A percentile compares a stretch with the other conserved stretches of the same genome.
These are phyloP conservation scores for Galeopsomyia nigrocyanea DNA, from an alignment of 2,888 invertebrate genomes.

Conservation along the genomic window DNA sequence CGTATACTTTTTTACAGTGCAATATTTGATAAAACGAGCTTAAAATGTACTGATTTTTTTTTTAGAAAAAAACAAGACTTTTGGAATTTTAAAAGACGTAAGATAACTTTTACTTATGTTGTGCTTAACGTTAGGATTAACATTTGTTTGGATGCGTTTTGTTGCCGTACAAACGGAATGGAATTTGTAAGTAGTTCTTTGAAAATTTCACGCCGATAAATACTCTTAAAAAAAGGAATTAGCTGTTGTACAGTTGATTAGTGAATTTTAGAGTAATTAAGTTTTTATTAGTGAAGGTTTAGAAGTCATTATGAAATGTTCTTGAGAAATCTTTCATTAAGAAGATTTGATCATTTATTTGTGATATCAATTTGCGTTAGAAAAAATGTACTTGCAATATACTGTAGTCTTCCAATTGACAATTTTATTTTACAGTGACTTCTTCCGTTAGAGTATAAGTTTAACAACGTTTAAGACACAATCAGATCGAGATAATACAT, in stretches of 20 bases:
- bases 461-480: conserved; percentile 8
- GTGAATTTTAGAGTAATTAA: conserved; percentile 31
- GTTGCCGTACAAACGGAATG: conserved; percentile 39
- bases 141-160: conserved; percentile 16
- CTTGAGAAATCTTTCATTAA: conserved; percentile 13
- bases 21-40: conserved; percentile 35
- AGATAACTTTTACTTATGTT: conserved; percentile 30
- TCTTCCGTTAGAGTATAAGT: neutral
- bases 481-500: conserved; percentile 4
- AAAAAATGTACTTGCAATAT: too few species aligned
- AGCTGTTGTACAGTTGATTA: conserved; percentile 40
- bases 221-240: conserved; percentile 36
- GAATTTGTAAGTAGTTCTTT: conserved; percentile 30
- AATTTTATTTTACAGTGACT: conserved; percentile 15
- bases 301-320: conserved; percentile 21
- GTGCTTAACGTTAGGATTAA: conserved; percentile 29
- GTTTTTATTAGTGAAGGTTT: neutral
- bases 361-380: too few species aligned
- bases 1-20: conserved; percentile 9
- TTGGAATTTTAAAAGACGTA: conserved; percentile 19
- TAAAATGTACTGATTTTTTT: conserved; percentile 36
- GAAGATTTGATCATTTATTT: conserved; percentile 4
- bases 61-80: conserved; percentile 32
- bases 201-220: conserved; percentile 29
- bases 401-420: neutral